These are phyloP conservation scores for Oceanodroma tethys DNA, from an alignment of 2,113 vertebrate genomes.

Conservation along the genomic window DNA sequence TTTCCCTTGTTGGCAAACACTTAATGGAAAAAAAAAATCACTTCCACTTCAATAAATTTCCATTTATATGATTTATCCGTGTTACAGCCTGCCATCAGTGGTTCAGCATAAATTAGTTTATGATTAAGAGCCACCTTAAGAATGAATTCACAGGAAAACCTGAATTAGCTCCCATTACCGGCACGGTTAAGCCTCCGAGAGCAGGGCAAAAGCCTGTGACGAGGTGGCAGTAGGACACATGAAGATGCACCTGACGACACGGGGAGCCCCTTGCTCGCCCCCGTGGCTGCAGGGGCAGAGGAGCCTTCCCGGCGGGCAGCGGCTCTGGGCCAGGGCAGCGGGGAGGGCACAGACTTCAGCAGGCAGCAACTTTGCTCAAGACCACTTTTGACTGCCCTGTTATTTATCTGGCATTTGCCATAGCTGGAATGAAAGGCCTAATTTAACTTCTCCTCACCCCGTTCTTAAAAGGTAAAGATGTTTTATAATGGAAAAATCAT, in stretches of 20 bases:
- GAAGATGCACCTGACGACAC: background rate
- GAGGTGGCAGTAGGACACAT: background rate
- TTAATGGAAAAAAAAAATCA: background rate
- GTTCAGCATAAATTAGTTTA: background rate
- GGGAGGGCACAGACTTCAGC: background rate
- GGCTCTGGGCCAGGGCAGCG: background rate
- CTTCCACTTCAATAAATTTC: slow-evolving; percentile 10
- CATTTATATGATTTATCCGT: background rate
- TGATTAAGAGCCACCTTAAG: background rate
- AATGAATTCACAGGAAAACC: background rate
- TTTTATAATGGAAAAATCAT: background rate
- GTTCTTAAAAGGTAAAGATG: background rate
- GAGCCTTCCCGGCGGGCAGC: background rate
- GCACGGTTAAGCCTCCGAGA: background rate
- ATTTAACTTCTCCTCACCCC: background rate
- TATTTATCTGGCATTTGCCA: background rate
- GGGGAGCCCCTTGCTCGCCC: background rate
- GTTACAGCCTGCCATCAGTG: background rate
- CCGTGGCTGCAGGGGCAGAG: background rate
- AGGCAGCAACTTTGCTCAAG: background rate
- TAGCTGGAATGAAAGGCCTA: background rate
- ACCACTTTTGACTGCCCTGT: background rate
- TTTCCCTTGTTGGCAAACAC: background rate
- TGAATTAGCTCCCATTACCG: background rate
- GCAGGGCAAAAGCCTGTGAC: background rate